phyloP scores from a whole-genome alignment of 2,113 vertebrate species.

The Chinchilla lanigera region DNA sequence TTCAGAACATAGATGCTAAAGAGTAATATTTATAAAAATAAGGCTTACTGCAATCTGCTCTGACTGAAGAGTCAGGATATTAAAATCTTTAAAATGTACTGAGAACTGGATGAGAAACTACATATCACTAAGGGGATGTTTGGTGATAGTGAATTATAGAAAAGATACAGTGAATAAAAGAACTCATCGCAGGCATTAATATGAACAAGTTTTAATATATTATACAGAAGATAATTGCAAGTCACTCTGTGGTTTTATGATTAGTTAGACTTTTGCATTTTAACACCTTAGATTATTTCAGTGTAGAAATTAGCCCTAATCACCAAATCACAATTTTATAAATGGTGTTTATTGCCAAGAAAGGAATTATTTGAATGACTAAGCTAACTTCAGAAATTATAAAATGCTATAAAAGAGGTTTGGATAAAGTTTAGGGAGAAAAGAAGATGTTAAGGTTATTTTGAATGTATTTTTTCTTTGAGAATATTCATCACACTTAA shows the following conservation, averaged over 20 bases:
- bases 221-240: background rate
- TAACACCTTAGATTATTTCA: background rate
- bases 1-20: conserved; percentile 19
- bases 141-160: background rate
- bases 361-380: background rate
- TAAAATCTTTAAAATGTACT: conserved; percentile 30
- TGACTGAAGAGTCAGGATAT: background rate
- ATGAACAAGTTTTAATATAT: background rate
- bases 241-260: background rate
- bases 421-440: background rate
- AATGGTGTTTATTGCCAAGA: background rate
- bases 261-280: background rate
- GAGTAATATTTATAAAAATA: conserved; percentile 48
- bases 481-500: background rate
- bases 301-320: background rate
- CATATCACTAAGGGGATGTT: background rate
- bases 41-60: background rate
- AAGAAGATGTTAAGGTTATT: background rate
- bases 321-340: background rate
- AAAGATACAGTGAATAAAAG: background rate
- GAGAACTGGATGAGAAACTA: conserved; percentile 3
- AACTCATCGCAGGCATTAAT: background rate
- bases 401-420: background rate
- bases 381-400: background rate
- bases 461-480: conserved; percentile 20